Evolutionary conservation across 2,797 vertebrate genomes (phyloP).

Genomic region (Silurus aristotelis): DNA sequence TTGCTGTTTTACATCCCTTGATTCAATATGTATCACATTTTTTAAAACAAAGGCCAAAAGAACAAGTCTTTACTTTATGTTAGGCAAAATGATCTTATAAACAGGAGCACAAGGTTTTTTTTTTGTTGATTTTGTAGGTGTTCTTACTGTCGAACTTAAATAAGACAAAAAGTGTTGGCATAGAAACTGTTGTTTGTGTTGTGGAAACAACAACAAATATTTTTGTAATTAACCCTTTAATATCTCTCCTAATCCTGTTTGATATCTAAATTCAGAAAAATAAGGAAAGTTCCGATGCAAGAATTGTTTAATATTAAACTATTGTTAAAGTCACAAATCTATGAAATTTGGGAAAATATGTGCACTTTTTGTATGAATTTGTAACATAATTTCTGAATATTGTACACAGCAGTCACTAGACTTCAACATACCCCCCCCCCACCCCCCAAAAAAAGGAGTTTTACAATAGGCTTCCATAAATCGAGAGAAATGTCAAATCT

Average conservation of each 20-base stretch:
- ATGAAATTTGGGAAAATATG: not conserved
- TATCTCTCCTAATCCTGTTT: not conserved
- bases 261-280: not conserved
- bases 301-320: not conserved
- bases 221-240: not conserved
- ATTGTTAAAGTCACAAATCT: too few relatives aligned
- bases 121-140: too few relatives aligned
- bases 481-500: not conserved
- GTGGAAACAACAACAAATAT: not conserved
- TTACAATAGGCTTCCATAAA: not conserved
- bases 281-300: not conserved
- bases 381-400: not conserved
- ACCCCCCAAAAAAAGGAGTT: not conserved
- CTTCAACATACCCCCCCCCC: too few relatives aligned
- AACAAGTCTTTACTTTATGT: not conserved
- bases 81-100: not conserved
- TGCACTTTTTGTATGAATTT: not conserved
- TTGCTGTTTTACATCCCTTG: not conserved
- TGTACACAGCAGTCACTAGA: not conserved
- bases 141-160: not conserved
- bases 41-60: not conserved
- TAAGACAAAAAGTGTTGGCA: not conserved
- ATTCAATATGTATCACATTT: slow-evolving; percentile 14
- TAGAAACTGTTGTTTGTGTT: not conserved
- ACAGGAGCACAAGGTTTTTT: not conserved